Percentiles rank a stretch among this genome's conserved stretches.
Conservation (phyloP, 2,113 vertebrate species). For the Rhabdornis inornatus region DNA sequence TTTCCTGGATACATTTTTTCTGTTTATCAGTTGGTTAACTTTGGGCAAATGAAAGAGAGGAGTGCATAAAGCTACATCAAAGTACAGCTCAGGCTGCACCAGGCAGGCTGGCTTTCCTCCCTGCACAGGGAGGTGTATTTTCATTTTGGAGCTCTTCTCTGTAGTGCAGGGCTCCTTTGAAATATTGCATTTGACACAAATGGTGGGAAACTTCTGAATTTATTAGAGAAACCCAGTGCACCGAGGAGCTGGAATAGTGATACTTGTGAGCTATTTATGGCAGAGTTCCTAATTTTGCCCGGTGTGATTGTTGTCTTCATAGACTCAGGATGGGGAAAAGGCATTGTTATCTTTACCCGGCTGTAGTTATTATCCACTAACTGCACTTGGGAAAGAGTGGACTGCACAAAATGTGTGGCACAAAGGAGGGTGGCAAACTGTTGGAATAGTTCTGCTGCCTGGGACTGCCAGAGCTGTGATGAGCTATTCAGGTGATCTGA, state of each 20-base stretch:
- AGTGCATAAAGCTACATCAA: background rate
- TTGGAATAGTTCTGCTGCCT: background rate
- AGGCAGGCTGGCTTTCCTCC: background rate
- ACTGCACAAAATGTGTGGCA: background rate
- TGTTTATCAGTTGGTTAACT: conserved; percentile 49
- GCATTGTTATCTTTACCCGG: background rate
- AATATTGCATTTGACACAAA: conserved; percentile 12
- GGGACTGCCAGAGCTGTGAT: background rate
- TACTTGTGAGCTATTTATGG: background rate
- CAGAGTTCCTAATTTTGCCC: background rate
- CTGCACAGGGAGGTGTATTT: background rate
- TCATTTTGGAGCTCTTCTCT: background rate
- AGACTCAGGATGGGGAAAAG: background rate
- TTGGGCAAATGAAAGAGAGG: background rate
- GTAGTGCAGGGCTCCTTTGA: background rate
- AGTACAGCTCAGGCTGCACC: background rate
- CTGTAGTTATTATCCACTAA: background rate
- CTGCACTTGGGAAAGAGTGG: background rate
- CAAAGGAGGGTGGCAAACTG: background rate
- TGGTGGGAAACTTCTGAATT: background rate
- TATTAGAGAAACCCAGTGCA: background rate
- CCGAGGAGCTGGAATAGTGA: background rate
- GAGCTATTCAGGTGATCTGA: background rate
- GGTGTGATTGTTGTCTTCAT: background rate
- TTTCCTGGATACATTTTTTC: conserved; percentile 40